Percentiles rank a stretch among this genome's conserved stretches.
These are phyloP conservation scores for Petrolisthes manimaculis DNA, from an alignment of 2,888 invertebrate species.

Conservation along the genomic window DNA sequence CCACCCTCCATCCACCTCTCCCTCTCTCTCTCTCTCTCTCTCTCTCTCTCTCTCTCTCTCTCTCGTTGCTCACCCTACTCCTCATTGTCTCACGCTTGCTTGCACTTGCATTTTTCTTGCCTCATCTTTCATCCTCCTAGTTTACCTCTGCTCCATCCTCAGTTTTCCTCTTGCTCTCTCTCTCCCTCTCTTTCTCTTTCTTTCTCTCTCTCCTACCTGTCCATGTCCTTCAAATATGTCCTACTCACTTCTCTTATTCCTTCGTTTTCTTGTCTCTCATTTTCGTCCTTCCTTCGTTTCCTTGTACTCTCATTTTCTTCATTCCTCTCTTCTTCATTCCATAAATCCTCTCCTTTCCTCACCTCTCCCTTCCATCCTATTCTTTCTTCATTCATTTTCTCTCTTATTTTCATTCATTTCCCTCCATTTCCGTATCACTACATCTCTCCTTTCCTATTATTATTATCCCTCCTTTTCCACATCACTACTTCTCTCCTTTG, in stretches of 20 bases:
- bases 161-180: background rate
- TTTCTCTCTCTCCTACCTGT: background rate
- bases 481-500: background rate
- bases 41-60: background rate
- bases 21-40: background rate
- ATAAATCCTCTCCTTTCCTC: background rate
- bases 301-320: background rate
- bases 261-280: background rate
- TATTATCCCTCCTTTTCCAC: background rate
- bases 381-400: background rate
- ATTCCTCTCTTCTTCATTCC: background rate
- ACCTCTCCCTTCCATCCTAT: background rate
- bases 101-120: background rate
- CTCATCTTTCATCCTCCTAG: background rate
- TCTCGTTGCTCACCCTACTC: background rate
- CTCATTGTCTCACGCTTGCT: background rate
- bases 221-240: no score
- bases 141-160: background rate
- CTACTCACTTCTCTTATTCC: background rate
- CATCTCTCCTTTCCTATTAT: background rate
- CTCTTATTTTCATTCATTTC: slow-evolving; percentile 6
- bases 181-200: background rate
- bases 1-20: background rate
- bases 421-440: background rate
- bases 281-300: background rate